Percentiles rank a stretch among this genome's conserved stretches.
These are phyloP conservation scores for Dasypogon diadema DNA, from an alignment of 2,888 invertebrate species.

Conservation along the genomic window DNA sequence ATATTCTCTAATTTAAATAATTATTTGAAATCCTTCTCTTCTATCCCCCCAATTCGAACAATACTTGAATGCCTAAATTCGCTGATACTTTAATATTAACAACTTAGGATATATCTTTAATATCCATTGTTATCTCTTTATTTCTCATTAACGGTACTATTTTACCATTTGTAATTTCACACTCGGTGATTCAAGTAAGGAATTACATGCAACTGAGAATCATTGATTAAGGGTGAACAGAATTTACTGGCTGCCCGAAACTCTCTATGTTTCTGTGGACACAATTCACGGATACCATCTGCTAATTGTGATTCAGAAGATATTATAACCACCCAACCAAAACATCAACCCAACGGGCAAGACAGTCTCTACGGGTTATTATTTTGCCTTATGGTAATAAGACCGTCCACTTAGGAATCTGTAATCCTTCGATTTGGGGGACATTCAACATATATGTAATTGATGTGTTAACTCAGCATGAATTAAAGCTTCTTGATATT, in stretches of 20 bases:
- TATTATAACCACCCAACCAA: neutral
- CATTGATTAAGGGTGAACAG: neutral
- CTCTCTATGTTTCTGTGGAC: neutral
- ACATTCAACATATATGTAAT: neutral
- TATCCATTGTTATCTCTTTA: too few relatives aligned
- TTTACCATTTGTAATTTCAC: neutral
- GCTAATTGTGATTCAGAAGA: neutral
- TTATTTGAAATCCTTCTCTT: too few relatives aligned
- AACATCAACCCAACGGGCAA: neutral
- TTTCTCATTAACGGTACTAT: neutral
- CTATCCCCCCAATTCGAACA: too few relatives aligned
- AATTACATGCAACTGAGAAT: neutral
- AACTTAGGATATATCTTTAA: too few relatives aligned
- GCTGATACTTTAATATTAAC: too few relatives aligned
- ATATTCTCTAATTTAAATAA: too few relatives aligned
- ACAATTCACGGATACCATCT: neutral
- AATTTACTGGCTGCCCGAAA: neutral
- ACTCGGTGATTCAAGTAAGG: neutral
- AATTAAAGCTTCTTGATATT: neutral
- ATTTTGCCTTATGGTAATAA: neutral
- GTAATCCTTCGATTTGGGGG: neutral
- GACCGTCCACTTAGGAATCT: neutral
- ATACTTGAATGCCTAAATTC: too few relatives aligned
- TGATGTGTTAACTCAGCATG: neutral
- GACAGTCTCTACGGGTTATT: neutral